A percentile compares a stretch with the other conserved stretches of the same genome.
Conservation (phyloP, 2,113 vertebrate species). For the Tiliqua scincoides region DNA sequence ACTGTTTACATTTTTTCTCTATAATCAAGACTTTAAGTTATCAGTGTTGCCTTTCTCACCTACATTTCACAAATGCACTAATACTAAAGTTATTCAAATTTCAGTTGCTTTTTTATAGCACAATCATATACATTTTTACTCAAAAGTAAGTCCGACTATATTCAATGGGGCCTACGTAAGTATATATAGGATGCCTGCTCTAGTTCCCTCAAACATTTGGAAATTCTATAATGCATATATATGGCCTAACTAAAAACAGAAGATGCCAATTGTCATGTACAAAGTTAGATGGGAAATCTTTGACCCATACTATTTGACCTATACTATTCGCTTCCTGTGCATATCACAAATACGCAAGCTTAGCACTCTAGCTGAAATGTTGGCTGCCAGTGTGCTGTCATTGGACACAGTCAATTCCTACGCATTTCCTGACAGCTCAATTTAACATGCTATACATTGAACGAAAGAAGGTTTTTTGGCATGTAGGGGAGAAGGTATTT, state of each 20-base stretch:
- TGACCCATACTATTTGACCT: rapidly evolving
- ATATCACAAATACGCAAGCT: not conserved
- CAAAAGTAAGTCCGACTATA: too few relatives aligned
- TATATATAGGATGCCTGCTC: too few relatives aligned
- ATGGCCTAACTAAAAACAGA: constrained; percentile 4
- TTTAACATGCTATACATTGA: not conserved
- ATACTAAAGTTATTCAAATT: too few relatives aligned
- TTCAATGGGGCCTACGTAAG: too few relatives aligned
- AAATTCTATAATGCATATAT: not conserved
- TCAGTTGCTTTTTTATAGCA: too few relatives aligned
- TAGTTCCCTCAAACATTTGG: not conserved
- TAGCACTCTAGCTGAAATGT: not conserved
- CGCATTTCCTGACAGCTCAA: not conserved
- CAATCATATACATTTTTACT: too few relatives aligned
- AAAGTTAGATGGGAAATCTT: not conserved
- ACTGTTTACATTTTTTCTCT: not conserved
- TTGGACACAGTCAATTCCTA: not conserved
- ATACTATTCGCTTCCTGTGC: not conserved
- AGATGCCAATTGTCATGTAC: not conserved
- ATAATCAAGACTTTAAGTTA: not conserved
- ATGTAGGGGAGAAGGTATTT: not conserved
- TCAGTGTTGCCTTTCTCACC: not conserved
- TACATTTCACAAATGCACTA: not conserved
- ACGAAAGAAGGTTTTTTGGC: not conserved
- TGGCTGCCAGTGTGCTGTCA: not conserved